Percentiles rank a stretch among this genome's conserved stretches.
Evolutionary conservation across 2,113 vertebrate genomes (phyloP).

Genomic region (Pycnonotus jocosus): DNA sequence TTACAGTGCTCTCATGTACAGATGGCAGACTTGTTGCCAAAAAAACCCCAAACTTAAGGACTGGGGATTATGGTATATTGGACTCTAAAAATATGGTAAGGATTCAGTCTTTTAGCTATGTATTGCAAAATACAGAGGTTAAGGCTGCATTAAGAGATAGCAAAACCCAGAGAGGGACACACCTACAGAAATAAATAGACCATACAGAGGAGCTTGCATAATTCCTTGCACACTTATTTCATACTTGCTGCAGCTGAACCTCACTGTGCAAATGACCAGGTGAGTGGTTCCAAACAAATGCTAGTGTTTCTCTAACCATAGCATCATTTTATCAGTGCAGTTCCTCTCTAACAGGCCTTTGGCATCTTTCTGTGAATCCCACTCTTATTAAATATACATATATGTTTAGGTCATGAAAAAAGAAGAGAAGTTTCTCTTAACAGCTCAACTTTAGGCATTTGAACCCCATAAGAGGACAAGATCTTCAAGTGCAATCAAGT

Average conservation of each 20-base stretch:
- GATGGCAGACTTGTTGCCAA: neutral
- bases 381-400: neutral
- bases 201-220: neutral
- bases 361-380: neutral
- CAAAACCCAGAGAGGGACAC: neutral
- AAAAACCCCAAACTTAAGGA: neutral
- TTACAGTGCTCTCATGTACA: neutral
- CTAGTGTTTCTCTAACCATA: neutral
- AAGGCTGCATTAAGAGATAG: neutral
- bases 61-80: neutral
- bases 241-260: neutral
- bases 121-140: neutral
- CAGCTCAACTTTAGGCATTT: neutral
- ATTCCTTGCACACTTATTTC: neutral
- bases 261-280: neutral
- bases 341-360: neutral
- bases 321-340: neutral
- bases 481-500: neutral
- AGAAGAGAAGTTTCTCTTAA: neutral
- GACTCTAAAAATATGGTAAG: neutral
- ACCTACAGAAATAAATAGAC: fast-evolving
- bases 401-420: neutral
- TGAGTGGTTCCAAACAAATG: neutral
- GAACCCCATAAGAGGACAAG: neutral
- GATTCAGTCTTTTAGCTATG: neutral